A percentile compares a stretch with the other conserved stretches of the same genome.
Conservation (phyloP, 1,140 invertebrate genomes). For the Probaryconus sp. region DNA sequence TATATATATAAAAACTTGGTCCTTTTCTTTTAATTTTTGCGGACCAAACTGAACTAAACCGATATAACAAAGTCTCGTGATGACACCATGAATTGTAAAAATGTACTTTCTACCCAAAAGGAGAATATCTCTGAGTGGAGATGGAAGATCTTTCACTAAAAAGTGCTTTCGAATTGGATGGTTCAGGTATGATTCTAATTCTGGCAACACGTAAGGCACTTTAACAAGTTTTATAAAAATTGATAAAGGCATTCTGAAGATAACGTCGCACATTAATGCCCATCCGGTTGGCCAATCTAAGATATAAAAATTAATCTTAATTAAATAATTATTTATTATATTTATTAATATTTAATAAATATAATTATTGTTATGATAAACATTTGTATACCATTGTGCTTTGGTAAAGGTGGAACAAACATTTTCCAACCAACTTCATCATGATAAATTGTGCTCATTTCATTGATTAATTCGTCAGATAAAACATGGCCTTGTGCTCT, state of each 20-base stretch:
- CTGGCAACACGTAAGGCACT: conserved; percentile 80
- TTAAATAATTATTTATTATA: conserved; percentile 42
- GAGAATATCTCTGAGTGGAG: conserved; percentile 78
- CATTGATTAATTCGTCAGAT: conserved; percentile 71
- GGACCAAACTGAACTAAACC: conserved; percentile 86
- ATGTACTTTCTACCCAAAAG: conserved; percentile 83
- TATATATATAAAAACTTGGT: conserved; percentile 85
- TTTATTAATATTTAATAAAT: background rate
- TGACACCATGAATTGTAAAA: conserved; percentile 80
- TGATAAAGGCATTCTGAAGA: conserved; percentile 85
- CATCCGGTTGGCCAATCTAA: conserved; percentile 84
- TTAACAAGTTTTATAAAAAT: conserved; percentile 85
- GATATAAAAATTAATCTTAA: conserved; percentile 55
- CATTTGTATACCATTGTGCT: conserved; percentile 78
- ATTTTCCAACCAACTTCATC: conserved; percentile 84
- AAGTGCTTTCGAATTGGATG: conserved; percentile 85
- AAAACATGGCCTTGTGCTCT: conserved; percentile 70
- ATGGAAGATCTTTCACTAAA: conserved; percentile 80
- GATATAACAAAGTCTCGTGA: conserved; percentile 81
- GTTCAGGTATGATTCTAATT: conserved; percentile 81
- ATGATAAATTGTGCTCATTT: conserved; percentile 78
- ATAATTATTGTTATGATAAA: no score
- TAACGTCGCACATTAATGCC: conserved; percentile 85
- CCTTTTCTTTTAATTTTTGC: conserved; percentile 83
- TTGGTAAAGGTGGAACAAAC: conserved; percentile 85